Evolutionary conservation across 2,888 invertebrate genomes (phyloP).

Genomic region (Ectobius pallidus): DNA sequence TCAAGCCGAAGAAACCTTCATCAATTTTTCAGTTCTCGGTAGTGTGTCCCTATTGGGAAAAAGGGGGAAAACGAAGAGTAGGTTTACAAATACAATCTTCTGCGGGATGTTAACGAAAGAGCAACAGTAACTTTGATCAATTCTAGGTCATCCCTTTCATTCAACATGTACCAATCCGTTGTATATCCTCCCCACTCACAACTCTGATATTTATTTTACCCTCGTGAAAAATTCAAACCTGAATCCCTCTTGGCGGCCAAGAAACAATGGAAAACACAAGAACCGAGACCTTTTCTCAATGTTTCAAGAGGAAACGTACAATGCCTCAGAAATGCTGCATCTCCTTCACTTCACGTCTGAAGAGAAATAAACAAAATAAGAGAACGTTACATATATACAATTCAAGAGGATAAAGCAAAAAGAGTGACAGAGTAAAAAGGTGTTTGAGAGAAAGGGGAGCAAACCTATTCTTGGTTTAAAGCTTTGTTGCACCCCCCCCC

Average conservation of each 20-base stretch:
- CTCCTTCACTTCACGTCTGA: not conserved
- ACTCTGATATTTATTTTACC: slow-evolving; percentile 14
- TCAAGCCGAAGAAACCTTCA: too few relatives aligned
- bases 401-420: not conserved
- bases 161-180: not conserved
- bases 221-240: slow-evolving; percentile 25
- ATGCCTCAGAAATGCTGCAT: not conserved
- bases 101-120: not conserved
- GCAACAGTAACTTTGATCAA: slow-evolving; percentile 14
- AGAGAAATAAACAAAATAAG: slow-evolving; percentile 7
- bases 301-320: not conserved
- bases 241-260: slow-evolving; percentile 11
- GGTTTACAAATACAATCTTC: not conserved
- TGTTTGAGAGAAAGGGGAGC: not conserved
- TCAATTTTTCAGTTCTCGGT: too few relatives aligned
- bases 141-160: slow-evolving; percentile 6
- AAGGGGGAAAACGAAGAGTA: not conserved
- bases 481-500: not conserved
- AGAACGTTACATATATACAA: not conserved
- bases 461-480: slow-evolving; percentile 17
- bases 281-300: not conserved
- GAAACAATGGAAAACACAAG: not conserved
- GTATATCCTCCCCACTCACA: not conserved
- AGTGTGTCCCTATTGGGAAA: too few relatives aligned
- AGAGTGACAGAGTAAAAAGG: not conserved